A percentile compares a stretch with the other conserved stretches of the same genome.
phyloP scores from a whole-genome alignment of 2,888 invertebrate genomes.

The Polymixis flavicincta region DNA sequence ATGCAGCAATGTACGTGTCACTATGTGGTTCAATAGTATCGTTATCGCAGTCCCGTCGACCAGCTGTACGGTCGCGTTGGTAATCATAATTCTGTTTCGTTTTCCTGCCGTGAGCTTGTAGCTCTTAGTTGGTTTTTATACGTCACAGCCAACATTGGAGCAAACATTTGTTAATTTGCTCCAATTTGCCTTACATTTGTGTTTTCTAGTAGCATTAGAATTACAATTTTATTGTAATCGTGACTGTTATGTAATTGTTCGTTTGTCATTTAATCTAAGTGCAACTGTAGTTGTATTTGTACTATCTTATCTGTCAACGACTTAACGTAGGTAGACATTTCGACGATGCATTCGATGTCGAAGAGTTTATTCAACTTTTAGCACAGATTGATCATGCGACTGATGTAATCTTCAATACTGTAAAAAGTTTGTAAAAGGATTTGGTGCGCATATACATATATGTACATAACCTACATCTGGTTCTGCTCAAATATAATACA shows the following conservation, averaged over 20 bases:
- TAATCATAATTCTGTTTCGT: conserved; percentile 82
- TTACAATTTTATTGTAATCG: conserved; percentile 52
- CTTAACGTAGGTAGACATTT: conserved; percentile 21
- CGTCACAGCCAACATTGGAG: conserved; percentile 66
- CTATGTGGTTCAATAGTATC: conserved; percentile 50
- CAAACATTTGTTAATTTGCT: conserved; percentile 61
- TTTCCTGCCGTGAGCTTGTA: conserved; percentile 80
- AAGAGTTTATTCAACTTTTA: conserved; percentile 57
- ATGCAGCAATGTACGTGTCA: conserved; percentile 66
- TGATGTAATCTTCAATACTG: conserved; percentile 13
- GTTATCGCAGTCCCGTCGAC: conserved; percentile 67
- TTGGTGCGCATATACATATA: conserved; percentile 9
- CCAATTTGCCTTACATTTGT: conserved; percentile 43
- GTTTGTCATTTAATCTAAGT: conserved; percentile 27
- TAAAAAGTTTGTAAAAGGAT: conserved; percentile 7
- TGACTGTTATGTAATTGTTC: conserved; percentile 44
- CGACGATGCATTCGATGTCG: conserved; percentile 8
- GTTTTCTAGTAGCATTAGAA: conserved; percentile 48
- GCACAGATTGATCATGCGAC: conserved; percentile 35
- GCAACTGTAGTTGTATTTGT: conserved; percentile 21
- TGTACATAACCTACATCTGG: background rate
- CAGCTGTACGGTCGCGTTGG: conserved; percentile 84
- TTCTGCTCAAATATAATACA: background rate
- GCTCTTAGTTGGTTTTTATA: conserved; percentile 70
- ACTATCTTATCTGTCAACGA: conserved; percentile 61